A percentile compares a stretch with the other conserved stretches of the same genome.
Conservation (phyloP, 2,113 vertebrate species). For the Glaucomys volans region DNA sequence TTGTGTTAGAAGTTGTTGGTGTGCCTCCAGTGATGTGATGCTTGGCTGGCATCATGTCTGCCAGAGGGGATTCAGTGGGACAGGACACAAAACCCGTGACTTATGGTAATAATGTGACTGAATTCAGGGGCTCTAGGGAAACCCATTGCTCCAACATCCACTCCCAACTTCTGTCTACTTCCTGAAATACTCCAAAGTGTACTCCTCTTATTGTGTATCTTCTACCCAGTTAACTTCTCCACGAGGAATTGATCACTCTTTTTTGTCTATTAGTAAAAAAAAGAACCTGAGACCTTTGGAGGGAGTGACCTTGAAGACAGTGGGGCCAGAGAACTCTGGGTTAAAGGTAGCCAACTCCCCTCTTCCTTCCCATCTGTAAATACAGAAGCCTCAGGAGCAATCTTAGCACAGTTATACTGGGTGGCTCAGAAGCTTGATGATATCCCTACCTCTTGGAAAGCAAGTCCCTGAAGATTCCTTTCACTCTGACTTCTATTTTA, state of each 20-base stretch:
- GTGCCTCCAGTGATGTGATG: background rate
- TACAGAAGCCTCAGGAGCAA: background rate
- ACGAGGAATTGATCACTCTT: background rate
- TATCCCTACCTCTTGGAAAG: background rate
- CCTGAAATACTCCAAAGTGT: background rate
- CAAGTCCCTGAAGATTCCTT: background rate
- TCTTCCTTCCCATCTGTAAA: background rate
- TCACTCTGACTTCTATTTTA: background rate
- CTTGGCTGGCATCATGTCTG: background rate
- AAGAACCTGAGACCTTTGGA: background rate
- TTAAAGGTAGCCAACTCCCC: background rate
- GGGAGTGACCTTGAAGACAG: background rate
- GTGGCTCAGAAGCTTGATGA: background rate
- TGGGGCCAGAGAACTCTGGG: background rate
- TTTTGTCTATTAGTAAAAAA: background rate
- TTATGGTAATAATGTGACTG: background rate
- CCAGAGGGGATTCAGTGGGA: background rate
- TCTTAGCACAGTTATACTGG: background rate
- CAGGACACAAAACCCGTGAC: background rate
- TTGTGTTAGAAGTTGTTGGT: background rate
- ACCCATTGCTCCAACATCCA: background rate
- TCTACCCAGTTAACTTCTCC: background rate
- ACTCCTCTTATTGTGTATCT: background rate
- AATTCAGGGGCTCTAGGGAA: background rate
- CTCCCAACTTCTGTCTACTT: background rate